Conservation (phyloP, 2,888 invertebrate species). For the Stenolophus ochropezus region DNA sequence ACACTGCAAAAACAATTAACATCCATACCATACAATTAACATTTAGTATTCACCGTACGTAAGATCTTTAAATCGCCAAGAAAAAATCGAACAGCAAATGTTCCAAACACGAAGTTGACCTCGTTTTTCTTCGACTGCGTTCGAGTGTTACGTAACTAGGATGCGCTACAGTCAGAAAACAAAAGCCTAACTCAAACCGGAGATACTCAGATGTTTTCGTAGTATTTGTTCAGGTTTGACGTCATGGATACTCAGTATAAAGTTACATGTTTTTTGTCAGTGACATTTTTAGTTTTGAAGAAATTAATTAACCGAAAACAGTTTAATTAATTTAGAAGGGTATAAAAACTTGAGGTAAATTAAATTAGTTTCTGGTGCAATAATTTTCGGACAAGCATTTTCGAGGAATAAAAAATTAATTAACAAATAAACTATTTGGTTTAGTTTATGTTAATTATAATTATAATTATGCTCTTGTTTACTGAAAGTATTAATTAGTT, state of each 20-base stretch:
- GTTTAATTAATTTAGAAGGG: constrained; percentile 33
- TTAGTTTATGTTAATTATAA: constrained; percentile 19
- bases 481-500: constrained; percentile 39
- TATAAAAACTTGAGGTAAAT: constrained; percentile 27
- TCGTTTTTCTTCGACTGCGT: constrained; percentile 47
- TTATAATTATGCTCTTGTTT: constrained; percentile 44
- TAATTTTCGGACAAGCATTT: neutral
- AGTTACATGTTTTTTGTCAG: constrained; percentile 32
- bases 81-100: neutral
- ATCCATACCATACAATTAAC: constrained; percentile 15
- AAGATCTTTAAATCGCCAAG: constrained; percentile 14
- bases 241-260: constrained; percentile 27
- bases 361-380: constrained; percentile 30
- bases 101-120: constrained; percentile 47
- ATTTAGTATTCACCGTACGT: constrained; percentile 6
- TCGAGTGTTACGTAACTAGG: constrained; percentile 50
- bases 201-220: constrained; percentile 26
- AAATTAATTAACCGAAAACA: constrained; percentile 44
- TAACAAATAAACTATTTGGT: neutral
- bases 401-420: constrained; percentile 28
- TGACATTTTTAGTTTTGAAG: constrained; percentile 16
- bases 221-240: constrained; percentile 34
- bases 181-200: constrained; percentile 39
- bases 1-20: neutral
- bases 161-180: constrained; percentile 33